Evolutionary conservation across 2,888 invertebrate species (phyloP), one percentile per base, ranked within the genome.

Genomic region (Mythimna impura): DNA sequence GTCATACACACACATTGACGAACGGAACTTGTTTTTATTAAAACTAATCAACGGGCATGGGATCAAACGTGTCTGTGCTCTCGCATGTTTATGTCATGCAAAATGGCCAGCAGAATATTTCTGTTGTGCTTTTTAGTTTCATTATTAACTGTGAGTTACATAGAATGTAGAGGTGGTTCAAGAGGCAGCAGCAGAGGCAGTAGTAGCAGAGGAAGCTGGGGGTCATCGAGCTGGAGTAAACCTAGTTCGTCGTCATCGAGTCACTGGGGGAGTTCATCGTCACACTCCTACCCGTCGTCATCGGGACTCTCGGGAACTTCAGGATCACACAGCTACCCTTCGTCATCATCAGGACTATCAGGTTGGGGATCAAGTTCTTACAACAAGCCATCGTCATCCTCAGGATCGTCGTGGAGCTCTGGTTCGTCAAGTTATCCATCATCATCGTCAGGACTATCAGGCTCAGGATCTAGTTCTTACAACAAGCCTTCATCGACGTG

Each of bases 121-220:
- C 86, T 94, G 90, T 91, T 94, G 89, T 91, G 92, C 86, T 89
- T 94, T n/a, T 88, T 94, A 71, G 80, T 94, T 75, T 84, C 89
- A 75, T 89, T 89, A 87, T 72, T 91, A 54, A 85, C 88, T 65
- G 83, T 89, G 52, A 88, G 89, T 81, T 85, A 89, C 67, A 87
- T 89, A 69, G 89, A 92, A 84, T 89, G 92, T 84, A 71, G 85
- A 60, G 82, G 89, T 61, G 80, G 83, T 47, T 78, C 89, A 71
- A 75, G 90, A 5, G 63, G 88, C 17, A 76, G 90, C 4, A 74
- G 87, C 1, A 72, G 89, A 6, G 65, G 88, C 7, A 66, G 89
- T n/a, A 61, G 88, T 4, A 65, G 80, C 5, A 64, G 82, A 6
- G 64, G 86, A 4, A 80, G 82, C 36, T 88, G 82, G 83, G 82